Percentiles rank a stretch among this genome's conserved stretches.
These are phyloP conservation scores for Drosophila lacicola DNA, from an alignment of 2,888 invertebrate genomes.

Conservation along the genomic window DNA sequence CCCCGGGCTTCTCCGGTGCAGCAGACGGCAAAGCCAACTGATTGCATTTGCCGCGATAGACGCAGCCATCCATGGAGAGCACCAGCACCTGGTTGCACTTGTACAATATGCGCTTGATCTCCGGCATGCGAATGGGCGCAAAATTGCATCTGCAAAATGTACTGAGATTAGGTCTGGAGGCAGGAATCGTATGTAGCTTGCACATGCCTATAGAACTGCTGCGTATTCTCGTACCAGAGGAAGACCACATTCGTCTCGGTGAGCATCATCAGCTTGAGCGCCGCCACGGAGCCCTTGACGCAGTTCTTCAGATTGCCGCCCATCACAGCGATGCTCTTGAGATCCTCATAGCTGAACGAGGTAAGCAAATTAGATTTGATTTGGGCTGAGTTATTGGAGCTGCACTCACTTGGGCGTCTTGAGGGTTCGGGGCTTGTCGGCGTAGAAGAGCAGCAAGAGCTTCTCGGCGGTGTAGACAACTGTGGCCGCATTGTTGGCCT, in stretches of 20 bases:
- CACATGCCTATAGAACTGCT: constrained; percentile 82
- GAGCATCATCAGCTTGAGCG: constrained; percentile 80
- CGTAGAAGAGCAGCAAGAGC: constrained; percentile 78
- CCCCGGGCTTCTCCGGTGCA: constrained; percentile 34
- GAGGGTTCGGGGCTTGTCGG: constrained; percentile 75
- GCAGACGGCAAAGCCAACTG: constrained; percentile 83
- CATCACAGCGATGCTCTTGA: constrained; percentile 80
- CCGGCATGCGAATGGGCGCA: constrained; percentile 72
- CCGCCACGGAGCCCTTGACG: constrained; percentile 77
- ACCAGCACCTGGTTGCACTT: constrained; percentile 82
- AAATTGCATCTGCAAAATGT: constrained; percentile 76
- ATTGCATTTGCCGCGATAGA: constrained; percentile 83
- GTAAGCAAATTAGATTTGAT: background rate
- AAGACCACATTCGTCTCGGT: constrained; percentile 83
- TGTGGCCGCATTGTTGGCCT: constrained; percentile 84
- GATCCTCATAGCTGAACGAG: constrained; percentile 74
- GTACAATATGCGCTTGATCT: constrained; percentile 82
- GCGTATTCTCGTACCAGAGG: constrained; percentile 84
- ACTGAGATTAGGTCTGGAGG: background rate
- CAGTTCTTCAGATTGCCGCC: constrained; percentile 76
- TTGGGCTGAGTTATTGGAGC: background rate
- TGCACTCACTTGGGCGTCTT: constrained; percentile 82
- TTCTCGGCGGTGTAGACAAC: constrained; percentile 77
- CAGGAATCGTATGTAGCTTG: background rate
- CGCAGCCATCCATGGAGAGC: constrained; percentile 80